Percentiles rank a stretch among this genome's conserved stretches.
Conservation (phyloP, 1,140 invertebrate species). For the Zophobas morio region DNA sequence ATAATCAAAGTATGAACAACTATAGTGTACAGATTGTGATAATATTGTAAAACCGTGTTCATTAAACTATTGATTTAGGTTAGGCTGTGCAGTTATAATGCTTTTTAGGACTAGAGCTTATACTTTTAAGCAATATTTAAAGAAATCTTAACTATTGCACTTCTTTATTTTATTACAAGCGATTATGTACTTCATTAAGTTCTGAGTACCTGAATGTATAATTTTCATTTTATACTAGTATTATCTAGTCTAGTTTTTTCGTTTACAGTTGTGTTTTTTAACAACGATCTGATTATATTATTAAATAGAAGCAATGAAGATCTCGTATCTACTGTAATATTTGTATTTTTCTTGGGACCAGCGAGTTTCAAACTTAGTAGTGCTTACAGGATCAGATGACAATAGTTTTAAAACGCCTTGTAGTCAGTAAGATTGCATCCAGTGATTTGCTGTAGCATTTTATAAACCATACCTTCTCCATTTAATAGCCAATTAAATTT, state of each 20-base stretch:
- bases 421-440: conserved; percentile 28
- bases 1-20: conserved; percentile 16
- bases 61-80: conserved; percentile 30
- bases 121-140: not conserved
- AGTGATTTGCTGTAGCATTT: conserved; percentile 25
- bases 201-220: not conserved
- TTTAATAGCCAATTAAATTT: too few species aligned
- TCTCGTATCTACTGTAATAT: not conserved
- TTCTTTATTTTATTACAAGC: too few species aligned
- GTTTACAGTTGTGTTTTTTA: conserved; percentile 37
- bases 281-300: conserved; percentile 12
- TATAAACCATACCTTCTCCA: not conserved
- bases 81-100: conserved; percentile 2
- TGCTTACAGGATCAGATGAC: conserved; percentile 30
- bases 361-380: conserved; percentile 35
- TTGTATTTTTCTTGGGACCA: conserved; percentile 39
- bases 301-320: not conserved
- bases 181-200: not conserved
- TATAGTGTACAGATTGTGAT: conserved; percentile 28
- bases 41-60: conserved; percentile 31
- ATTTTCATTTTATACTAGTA: not conserved
- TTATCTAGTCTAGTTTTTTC: not conserved
- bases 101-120: conserved; percentile 11
- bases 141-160: too few species aligned
- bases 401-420: conserved; percentile 44